phyloP scores from a whole-genome alignment of 1,140 invertebrate species.

The Drosophila teissieri region DNA sequence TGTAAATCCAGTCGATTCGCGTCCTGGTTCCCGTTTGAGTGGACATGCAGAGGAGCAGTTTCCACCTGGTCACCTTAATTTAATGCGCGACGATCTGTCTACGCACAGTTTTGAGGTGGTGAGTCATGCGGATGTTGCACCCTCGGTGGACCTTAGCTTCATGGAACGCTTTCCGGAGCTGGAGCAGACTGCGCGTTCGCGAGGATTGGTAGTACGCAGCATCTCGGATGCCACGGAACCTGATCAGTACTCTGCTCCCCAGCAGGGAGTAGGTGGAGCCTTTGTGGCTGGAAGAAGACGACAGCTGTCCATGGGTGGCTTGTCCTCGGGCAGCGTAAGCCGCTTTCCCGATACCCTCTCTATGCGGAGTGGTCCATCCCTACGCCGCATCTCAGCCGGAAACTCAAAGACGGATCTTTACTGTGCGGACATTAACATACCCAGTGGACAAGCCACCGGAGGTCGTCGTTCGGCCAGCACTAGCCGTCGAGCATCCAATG shows the following conservation, averaged over 20 bases:
- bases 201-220: conserved; percentile 75
- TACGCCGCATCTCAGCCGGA: conserved; percentile 71
- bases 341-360: conserved; percentile 68
- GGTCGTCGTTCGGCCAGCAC: conserved; percentile 71
- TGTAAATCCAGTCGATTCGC: conserved; percentile 87
- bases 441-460: conserved; percentile 20
- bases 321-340: conserved; percentile 68
- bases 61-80: conserved; percentile 34
- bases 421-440: conserved; percentile 81
- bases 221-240: conserved; percentile 78
- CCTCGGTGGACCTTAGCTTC: conserved; percentile 72
- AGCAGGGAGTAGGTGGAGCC: conserved; percentile 16
- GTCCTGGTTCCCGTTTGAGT: conserved; percentile 85
- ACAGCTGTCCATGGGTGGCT: conserved; percentile 71
- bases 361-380: conserved; percentile 73
- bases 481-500: conserved; percentile 77
- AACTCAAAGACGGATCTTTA: conserved; percentile 76
- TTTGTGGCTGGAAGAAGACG: conserved; percentile 55
- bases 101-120: conserved; percentile 67
- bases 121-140: conserved; percentile 70
- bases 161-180: conserved; percentile 79
- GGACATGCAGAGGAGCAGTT: conserved; percentile 73
- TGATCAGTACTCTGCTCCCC: conserved; percentile 32
- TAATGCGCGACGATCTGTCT: conserved; percentile 59
- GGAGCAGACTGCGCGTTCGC: conserved; percentile 70